Base-by-base conservation (phyloP, 2,113 vertebrate genomes). In the Mystacornis crossleyi region DNA sequence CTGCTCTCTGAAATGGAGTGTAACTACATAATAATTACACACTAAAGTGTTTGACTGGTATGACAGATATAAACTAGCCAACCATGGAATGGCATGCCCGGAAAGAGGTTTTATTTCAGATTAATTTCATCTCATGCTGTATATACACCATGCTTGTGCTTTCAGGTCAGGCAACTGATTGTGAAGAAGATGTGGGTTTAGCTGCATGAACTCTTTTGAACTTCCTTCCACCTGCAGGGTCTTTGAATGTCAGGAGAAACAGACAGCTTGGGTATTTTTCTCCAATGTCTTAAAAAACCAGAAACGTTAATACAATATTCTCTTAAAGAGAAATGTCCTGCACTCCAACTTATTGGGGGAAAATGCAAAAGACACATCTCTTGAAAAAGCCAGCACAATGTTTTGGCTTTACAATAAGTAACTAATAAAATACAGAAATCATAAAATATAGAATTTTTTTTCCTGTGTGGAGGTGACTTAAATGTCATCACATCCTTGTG, bases 21-120 rank as follows among this genome's bases (percentile, higher is more conserved):
- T 89, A 96, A 88, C 93, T 82, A 58, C 73, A n/a, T 64, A 65
- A 62, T 97, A 97, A 97, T 97, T 96, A 77, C 81, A 75, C 90
- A 75, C 57, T 78, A 9, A 31, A 71, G 79, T 86, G 42, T 85
- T 70, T 87, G 93, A 85, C 95, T 43, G 26, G 21, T 82, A 24
- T 61, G 60, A 84, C 48, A 36, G 71, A 89, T 70, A 24, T 5
- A 95, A 95, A 82, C 60, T 74, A 80, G 58, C 86, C 57, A 62
- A 26, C 55, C 36, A 42, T 95, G 81, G 79, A 90, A 42, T 11
- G 54, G n/a, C 64, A 85, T 60, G 70, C 72, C 51, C 89, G 51
- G 58, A 42, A 86, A 86, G 81, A 91, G 31, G 14, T 81, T 93
- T 94, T 90, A 36, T 77, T 86, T 96, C 72, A 85, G 65, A 88